Evolutionary conservation across 2,888 invertebrate genomes (phyloP), one percentile per base, ranked within the genome.

Genomic region (Orthosia incerta): DNA sequence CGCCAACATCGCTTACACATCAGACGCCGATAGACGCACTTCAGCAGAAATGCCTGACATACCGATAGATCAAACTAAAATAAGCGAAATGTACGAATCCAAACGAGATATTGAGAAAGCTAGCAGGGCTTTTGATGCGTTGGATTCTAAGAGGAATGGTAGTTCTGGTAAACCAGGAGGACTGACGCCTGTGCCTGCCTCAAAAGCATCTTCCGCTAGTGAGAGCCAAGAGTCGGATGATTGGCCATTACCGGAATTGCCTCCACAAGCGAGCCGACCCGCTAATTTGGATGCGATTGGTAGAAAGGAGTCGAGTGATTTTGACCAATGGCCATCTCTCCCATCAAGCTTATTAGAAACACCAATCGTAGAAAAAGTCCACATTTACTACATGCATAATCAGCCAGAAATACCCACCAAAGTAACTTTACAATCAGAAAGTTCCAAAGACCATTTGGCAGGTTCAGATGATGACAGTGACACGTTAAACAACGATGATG

Each of bases 31-130:
- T 92, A 96, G 98, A 80, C 96, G 98, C 85, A 98, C 98, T 3
- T 98, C 98, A 0, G 98, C 98, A 0, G 98, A 98, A 95, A 97
- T 98, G 97, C 98, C 98, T 0, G 98, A 98, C 86, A 97, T 98
- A 85, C 98, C 98, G 0, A 98, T 98, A 80, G 98, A 98, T 90
- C 97, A 97, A 74, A 95, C 97, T 4, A 97, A 97, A 76, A 95
- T 97, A 62, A 96, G 97, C 62, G 96, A 97, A 91, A 95, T 97
- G 94, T 97, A 97, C 71, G 95, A 95, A 82, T 95, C 96, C 55
- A 97, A 95, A 84, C 97, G 95, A 65, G 97, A 96, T 59, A 90
- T 93, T 4, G 96, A 96, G 31, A 94, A 91, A 85, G 85, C 87
- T 48, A 89, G 78, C 59, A 94, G 92, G 84, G 90, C 85, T 65